phyloP scores from a whole-genome alignment of 2,888 invertebrate genomes.

The Tromatobia lineatoria region DNA sequence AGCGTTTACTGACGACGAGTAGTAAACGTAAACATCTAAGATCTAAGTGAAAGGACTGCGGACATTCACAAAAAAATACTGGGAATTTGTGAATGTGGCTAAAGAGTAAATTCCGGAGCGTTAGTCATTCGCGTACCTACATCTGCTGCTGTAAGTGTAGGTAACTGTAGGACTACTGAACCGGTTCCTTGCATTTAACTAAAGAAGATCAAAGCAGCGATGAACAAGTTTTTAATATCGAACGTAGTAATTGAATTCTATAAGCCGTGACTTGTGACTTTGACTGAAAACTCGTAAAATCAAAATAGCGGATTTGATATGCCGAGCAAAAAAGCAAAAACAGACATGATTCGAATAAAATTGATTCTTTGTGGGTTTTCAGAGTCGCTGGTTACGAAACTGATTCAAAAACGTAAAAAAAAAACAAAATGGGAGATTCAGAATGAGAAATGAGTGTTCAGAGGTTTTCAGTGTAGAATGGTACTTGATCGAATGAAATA shows the following conservation, averaged over 20 bases:
- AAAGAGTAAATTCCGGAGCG: background rate
- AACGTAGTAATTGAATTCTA: background rate
- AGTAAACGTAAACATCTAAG: background rate
- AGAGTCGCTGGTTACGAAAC: too few species aligned
- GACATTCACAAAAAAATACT: background rate
- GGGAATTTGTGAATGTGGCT: background rate
- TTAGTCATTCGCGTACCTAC: background rate
- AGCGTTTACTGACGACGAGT: background rate
- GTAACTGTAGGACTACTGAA: background rate
- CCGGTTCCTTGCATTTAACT: slow-evolving; percentile 8
- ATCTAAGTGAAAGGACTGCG: background rate
- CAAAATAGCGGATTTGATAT: too few species aligned
- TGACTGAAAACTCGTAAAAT: too few species aligned
- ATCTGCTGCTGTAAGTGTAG: background rate
- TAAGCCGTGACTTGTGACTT: background rate
- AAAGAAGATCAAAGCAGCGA: background rate
- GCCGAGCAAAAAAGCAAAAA: too few species aligned
- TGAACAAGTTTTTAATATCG: slow-evolving; percentile 8
- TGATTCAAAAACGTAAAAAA: too few species aligned
- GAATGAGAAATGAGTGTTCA: too few species aligned
- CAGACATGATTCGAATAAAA: too few species aligned
- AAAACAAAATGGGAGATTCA: too few species aligned
- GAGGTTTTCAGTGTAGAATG: too few species aligned
- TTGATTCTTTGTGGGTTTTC: too few species aligned
- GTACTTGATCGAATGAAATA: slow-evolving; percentile 21